Evolutionary conservation across 2,113 vertebrate species (phyloP), one percentile per base, ranked within the genome.

Genomic region (Amazona vittata): DNA sequence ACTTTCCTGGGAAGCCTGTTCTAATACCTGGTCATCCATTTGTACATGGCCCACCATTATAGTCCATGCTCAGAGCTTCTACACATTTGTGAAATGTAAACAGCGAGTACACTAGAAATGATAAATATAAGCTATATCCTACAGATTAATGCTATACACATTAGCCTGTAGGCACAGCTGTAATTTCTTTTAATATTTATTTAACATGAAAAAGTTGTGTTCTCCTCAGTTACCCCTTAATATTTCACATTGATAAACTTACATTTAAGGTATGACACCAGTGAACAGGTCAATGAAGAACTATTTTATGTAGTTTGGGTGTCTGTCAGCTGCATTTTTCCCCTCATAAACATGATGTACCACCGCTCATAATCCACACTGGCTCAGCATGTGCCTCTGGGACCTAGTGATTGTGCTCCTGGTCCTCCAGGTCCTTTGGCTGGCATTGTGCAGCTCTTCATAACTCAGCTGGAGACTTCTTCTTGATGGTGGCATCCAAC

Each of bases 341-440:
- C 67, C 37, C 64, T 62, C 2, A 0, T 22, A 52, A 33, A 77
- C 3, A 12, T 59, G 9, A 31, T n/a, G 4, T 13, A 81, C 2
- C 26, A 4, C 41, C 2, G 2, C 41, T 81, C 33, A 15, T 15
- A 41, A 76, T 3, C 37, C 55, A 44, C 10, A 35, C 16, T 0
- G 0, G 5, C 63, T 46, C 52, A 55, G 21, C 74, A 50, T 5
- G 1, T 37, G 62, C 37, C 68, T 55, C 22, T 19, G 7, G 52
- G 29, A 18, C 13, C 2, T 44, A 18, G 37, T 1, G 50, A 19
- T 5, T 52, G 25, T 7, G 17, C 41, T 43, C 22, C 31, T 11
- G 0, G 20, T 3, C 10, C 31, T 70, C 22, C 21, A 49, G 29
- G 24, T 70, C 26, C 67, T 89, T 83, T 3, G 2, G 8, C 62